Evolutionary conservation across 2,888 invertebrate species (phyloP), one percentile per base, ranked within the genome.

Genomic region (Dexiosoma caninum): DNA sequence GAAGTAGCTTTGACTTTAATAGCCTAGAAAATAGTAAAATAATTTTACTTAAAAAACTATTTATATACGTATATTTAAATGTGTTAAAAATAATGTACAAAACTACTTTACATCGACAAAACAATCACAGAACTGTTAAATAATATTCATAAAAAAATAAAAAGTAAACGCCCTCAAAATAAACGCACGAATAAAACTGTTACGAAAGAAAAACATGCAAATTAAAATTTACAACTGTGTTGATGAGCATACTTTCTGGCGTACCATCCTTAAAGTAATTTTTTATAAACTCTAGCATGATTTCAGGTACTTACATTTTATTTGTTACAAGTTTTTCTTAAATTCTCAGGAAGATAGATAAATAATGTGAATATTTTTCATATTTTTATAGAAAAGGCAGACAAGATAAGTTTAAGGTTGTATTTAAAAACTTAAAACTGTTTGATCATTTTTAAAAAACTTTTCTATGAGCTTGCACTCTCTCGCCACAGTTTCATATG

Each of bases 41-140:
- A 27, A 27, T 27, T 27, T 3, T 27, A 27, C 3, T 5, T 27
- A 27, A 27, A 27, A 27, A 27, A 27, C 27, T 6, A 27, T 19
- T n/a, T n/a, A n/a, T n/a, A n/a, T n/a, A n/a, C n/a, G n/a, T 19
- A 57, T 57, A 74, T 74, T 57, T 66, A 21, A 66, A 66, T 66
- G 8, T 46, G 8, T 2, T 44, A 14, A 32, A 21, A 71, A 3
- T 21, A 27, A 19, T 8, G 21, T 4, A 19, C 7, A 27, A 14
- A 32, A 55, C 40, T 27, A 9, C 27, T 14, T 27, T 23, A 66
- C 55, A 74, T 74, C 66, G 46, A 66, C 66, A 75, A 67, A 75
- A 75, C 66, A 60, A 60, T 67, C 72, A 51, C 10, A 27, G 27
- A 75, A 51, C 27, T 51, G n/a, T 59, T 75, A 59, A 51, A 27